Conservation (phyloP, 2,113 vertebrate species). For the Pteronura brasiliensis region DNA sequence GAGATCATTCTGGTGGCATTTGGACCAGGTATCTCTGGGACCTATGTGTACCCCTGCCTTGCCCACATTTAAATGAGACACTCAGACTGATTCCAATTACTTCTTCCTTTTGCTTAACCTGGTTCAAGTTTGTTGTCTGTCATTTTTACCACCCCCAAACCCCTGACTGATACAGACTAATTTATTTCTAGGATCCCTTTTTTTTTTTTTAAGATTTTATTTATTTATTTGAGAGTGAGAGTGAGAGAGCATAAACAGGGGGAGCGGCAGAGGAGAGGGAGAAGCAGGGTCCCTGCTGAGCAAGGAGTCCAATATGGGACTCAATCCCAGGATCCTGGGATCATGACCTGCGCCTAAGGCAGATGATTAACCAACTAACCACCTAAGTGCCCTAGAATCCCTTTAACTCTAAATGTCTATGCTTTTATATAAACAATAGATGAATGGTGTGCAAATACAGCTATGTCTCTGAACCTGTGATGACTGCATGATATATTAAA, state of each 20-base stretch:
- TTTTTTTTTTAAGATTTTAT: background rate
- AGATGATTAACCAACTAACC: background rate
- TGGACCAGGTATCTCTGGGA: background rate
- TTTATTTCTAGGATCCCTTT: slow-evolving; percentile 17
- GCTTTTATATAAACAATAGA: background rate
- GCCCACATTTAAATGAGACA: background rate
- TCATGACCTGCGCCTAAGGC: background rate
- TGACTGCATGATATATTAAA: background rate
- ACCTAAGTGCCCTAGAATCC: background rate
- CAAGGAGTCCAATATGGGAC: background rate
- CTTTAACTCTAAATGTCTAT: slow-evolving; percentile 4
- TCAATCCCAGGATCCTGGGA: background rate
- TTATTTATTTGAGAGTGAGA: background rate
- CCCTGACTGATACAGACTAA: background rate
- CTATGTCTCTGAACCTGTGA: background rate
- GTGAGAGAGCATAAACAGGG: background rate
- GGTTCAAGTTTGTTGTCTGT: background rate
- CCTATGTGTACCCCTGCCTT: background rate
- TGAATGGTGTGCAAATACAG: background rate
- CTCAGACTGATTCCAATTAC: background rate
- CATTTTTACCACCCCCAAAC: background rate
- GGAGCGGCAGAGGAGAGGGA: background rate
- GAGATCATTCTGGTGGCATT: background rate
- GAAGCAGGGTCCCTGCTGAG: background rate
- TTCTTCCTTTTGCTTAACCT: background rate